Percentiles rank a stretch among this genome's conserved stretches.
Conservation (phyloP, 2,113 vertebrate species). For the Sterna hirundo region DNA sequence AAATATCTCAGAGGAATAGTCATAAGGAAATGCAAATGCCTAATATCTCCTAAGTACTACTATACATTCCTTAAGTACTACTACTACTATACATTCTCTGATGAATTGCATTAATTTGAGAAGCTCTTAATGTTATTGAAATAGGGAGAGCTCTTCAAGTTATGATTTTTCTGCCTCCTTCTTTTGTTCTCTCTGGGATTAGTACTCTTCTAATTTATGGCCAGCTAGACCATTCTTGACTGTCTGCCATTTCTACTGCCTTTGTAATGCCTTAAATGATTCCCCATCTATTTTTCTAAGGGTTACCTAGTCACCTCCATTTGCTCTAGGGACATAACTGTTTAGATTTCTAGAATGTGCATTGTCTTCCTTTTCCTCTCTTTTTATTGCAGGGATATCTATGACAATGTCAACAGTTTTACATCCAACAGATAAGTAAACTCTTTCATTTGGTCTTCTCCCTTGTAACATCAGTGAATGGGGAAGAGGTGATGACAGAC, state of each 20-base stretch:
- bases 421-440: not conserved
- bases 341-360: not conserved
- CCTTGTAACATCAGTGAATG: not conserved
- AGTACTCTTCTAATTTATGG: not conserved
- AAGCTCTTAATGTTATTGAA: conserved; percentile 22
- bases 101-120: not conserved
- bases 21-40: not conserved
- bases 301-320: not conserved
- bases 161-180: not conserved
- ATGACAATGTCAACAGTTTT: not conserved
- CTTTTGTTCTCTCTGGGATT: not conserved
- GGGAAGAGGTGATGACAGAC: not conserved
- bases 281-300: not conserved
- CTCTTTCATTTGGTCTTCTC: not conserved
- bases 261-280: not conserved
- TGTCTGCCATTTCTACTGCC: not conserved
- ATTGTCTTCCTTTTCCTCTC: not conserved
- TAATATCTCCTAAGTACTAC: not conserved
- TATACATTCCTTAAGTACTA: conserved; percentile 3
- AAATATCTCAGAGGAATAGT: not conserved
- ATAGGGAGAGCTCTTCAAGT: not conserved
- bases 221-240: not conserved
- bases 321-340: not conserved
- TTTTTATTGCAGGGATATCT: not conserved
- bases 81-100: not conserved